phyloP scores from a whole-genome alignment of 1,140 invertebrate genomes.

The Bicyclus anynana region DNA sequence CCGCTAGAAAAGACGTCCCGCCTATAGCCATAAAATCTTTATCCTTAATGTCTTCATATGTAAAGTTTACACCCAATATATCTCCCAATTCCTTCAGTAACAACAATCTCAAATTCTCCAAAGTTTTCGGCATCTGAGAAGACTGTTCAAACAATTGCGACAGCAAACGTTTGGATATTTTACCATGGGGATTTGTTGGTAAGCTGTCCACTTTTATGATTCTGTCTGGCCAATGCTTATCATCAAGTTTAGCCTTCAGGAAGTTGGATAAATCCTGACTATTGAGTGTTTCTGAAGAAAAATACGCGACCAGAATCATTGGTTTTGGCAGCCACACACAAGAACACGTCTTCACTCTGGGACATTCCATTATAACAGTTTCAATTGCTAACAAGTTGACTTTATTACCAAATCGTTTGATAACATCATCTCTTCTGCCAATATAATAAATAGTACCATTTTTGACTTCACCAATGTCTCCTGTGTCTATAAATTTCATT shows the following conservation, averaged over 20 bases:
- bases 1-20: constrained; percentile 61
- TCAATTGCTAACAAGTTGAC: constrained; percentile 81
- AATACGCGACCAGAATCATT: constrained; percentile 75
- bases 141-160: constrained; percentile 49
- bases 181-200: constrained; percentile 80
- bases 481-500: constrained; percentile 80
- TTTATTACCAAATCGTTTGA: constrained; percentile 87
- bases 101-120: constrained; percentile 30
- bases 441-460: constrained; percentile 79
- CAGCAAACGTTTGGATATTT: constrained; percentile 68
- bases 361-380: constrained; percentile 66
- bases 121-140: constrained; percentile 25
- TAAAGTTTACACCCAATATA: constrained; percentile 40
- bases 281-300: constrained; percentile 60
- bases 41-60: constrained; percentile 67
- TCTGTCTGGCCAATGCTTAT: constrained; percentile 77
- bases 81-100: constrained; percentile 51
- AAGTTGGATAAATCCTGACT: constrained; percentile 58
- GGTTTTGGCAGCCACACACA: constrained; percentile 74
- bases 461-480: constrained; percentile 80
- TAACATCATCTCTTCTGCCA: constrained; percentile 80
- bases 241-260: constrained; percentile 64
- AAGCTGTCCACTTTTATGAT: constrained; percentile 74
- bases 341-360: constrained; percentile 70
- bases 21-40: constrained; percentile 58